Evolutionary conservation across 2,113 vertebrate genomes (phyloP).

Genomic region (Hippolais icterina): DNA sequence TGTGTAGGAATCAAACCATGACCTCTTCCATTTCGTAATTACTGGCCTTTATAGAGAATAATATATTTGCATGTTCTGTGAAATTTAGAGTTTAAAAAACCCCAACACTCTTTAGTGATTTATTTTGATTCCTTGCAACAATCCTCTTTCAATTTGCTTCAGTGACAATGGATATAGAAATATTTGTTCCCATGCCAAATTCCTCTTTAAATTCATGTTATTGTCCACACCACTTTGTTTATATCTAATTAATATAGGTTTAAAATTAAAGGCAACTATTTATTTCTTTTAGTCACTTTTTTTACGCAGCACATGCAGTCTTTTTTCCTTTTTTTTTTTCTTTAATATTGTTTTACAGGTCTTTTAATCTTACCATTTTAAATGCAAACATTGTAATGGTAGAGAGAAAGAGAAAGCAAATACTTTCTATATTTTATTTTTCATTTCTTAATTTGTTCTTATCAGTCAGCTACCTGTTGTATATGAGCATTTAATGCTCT

Average conservation of each 20-base stretch:
- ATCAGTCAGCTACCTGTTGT: neutral
- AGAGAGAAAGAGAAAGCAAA: neutral
- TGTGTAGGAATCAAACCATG: neutral
- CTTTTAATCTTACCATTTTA: neutral
- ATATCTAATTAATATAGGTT: neutral
- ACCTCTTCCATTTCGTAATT: neutral
- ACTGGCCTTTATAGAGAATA: neutral
- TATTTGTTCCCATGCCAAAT: neutral
- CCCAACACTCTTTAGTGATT: neutral
- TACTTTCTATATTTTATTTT: neutral
- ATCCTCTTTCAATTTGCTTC: neutral
- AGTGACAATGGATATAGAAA: neutral
- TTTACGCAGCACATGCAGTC: neutral
- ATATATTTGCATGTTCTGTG: neutral
- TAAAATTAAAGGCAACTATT: neutral
- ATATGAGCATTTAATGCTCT: neutral
- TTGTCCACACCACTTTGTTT: neutral
- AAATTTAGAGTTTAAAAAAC: neutral
- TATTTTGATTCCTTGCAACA: neutral
- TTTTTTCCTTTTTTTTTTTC: neutral
- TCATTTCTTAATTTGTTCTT: slow-evolving; percentile 12
- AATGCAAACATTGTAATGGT: neutral
- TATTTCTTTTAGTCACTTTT: neutral
- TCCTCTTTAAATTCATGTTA: neutral
- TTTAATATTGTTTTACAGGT: neutral